Conservation (phyloP, 2,888 invertebrate genomes). For the Napeogenes sylphis region DNA sequence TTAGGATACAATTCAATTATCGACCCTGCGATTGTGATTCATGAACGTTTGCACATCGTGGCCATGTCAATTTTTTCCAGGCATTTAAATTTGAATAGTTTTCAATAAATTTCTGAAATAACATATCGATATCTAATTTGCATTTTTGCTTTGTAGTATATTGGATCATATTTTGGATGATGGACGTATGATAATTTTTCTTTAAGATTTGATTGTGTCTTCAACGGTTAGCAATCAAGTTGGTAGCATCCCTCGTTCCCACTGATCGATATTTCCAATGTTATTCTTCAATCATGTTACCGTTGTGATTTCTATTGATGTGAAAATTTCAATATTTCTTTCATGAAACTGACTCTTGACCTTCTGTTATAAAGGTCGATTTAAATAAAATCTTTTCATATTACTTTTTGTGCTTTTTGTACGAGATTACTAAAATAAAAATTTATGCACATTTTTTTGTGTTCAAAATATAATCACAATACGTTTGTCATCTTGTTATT, state of each 20-base stretch:
- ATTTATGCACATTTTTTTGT: too few species aligned
- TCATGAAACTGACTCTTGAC: conserved; percentile 48
- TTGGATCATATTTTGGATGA: conserved; percentile 70
- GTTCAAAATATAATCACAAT: too few species aligned
- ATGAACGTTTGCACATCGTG: conserved; percentile 47
- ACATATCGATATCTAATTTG: conserved; percentile 67
- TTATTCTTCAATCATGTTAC: conserved; percentile 73
- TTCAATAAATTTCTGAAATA: conserved; percentile 29
- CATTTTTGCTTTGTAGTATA: conserved; percentile 61
- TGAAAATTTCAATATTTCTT: conserved; percentile 47
- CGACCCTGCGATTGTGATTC: conserved; percentile 37
- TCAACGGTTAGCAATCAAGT: conserved; percentile 47
- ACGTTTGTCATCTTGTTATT: too few species aligned
- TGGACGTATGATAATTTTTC: conserved; percentile 71
- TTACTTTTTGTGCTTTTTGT: neutral
- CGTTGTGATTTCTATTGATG: conserved; percentile 63
- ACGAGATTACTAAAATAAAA: too few species aligned
- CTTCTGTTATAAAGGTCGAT: conserved; percentile 55
- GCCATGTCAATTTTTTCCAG: conserved; percentile 55
- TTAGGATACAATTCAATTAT: conserved; percentile 47
- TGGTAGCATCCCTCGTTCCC: conserved; percentile 42
- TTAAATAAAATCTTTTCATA: neutral
- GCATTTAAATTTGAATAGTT: conserved; percentile 61
- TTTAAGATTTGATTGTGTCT: conserved; percentile 46
- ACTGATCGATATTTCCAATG: conserved; percentile 49